Evolutionary conservation across 2,888 invertebrate species (phyloP).

Genomic region (Mallateleia sp.): DNA sequence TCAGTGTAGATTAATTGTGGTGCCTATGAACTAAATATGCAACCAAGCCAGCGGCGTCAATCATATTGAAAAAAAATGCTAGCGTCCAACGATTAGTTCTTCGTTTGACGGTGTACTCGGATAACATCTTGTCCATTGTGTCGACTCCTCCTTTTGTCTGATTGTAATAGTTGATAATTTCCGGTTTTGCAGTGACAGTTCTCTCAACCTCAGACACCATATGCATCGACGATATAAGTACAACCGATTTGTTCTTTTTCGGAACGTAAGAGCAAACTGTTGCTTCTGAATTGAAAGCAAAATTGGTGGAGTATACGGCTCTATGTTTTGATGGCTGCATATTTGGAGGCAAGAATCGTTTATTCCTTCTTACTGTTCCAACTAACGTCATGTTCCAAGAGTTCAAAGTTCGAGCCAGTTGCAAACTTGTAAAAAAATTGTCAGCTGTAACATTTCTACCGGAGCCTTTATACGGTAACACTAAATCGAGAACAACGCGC

Average conservation of each 20-base stretch:
- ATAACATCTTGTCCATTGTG: constrained; percentile 55
- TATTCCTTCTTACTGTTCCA: constrained; percentile 75
- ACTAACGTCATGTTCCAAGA: constrained; percentile 79
- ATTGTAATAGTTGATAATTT: constrained; percentile 51
- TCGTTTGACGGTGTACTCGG: constrained; percentile 4
- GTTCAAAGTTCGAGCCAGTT: constrained; percentile 69
- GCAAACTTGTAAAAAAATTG: constrained; percentile 80
- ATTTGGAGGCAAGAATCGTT: constrained; percentile 43
- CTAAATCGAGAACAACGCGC: constrained; percentile 83
- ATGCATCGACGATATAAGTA: constrained; percentile 80
- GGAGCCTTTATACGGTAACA: constrained; percentile 80
- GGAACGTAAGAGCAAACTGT: constrained; percentile 76
- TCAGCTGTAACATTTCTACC: constrained; percentile 81
- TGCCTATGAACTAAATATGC: too few relatives aligned
- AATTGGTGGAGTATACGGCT: constrained; percentile 11
- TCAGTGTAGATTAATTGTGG: too few relatives aligned
- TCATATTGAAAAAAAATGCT: constrained; percentile 31
- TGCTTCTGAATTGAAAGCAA: constrained; percentile 22
- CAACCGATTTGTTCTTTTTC: constrained; percentile 80
- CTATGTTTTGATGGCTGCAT: constrained; percentile 37
- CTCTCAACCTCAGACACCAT: constrained; percentile 50
- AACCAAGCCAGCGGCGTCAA: too few relatives aligned
- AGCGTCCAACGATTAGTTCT: constrained; percentile 27
- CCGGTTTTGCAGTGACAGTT: constrained; percentile 72
- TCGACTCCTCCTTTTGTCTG: constrained; percentile 75